A percentile compares a stretch with the other conserved stretches of the same genome.
Conservation (phyloP, 2,113 vertebrate species). For the Lophochroa leadbeateri region DNA sequence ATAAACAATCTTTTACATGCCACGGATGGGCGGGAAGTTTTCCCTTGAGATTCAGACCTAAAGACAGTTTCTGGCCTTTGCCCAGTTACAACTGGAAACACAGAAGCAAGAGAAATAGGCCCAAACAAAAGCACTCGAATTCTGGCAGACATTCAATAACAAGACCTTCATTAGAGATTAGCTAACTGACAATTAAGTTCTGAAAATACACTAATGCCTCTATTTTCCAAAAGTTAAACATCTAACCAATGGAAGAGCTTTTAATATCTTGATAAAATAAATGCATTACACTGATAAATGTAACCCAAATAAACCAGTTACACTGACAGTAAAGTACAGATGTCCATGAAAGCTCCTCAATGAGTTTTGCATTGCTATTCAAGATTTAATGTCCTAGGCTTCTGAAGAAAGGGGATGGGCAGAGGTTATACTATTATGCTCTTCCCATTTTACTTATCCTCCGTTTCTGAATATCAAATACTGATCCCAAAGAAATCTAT, state of each 20-base stretch:
- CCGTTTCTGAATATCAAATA: neutral
- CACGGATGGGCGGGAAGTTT: neutral
- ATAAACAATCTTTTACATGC: neutral
- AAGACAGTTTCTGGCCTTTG: neutral
- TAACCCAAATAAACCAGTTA: neutral
- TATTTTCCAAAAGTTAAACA: neutral
- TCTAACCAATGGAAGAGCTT: neutral
- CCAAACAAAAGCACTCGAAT: neutral
- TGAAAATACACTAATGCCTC: neutral
- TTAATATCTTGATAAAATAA: neutral
- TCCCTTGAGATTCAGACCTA: neutral
- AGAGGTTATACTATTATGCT: neutral
- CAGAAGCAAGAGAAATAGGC: neutral
- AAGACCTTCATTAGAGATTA: neutral
- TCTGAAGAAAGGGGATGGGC: neutral
- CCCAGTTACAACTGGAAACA: neutral
- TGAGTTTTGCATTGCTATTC: neutral
- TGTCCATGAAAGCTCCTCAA: neutral
- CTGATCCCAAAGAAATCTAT: neutral
- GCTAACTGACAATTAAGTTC: neutral
- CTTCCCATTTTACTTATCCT: neutral
- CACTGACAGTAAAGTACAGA: neutral
- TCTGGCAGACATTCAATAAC: neutral
- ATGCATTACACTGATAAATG: neutral
- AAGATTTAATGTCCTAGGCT: neutral